Percentiles rank a stretch among this genome's conserved stretches.
Conservation (phyloP, 2,113 vertebrate genomes). For the Arvicanthis niloticus region DNA sequence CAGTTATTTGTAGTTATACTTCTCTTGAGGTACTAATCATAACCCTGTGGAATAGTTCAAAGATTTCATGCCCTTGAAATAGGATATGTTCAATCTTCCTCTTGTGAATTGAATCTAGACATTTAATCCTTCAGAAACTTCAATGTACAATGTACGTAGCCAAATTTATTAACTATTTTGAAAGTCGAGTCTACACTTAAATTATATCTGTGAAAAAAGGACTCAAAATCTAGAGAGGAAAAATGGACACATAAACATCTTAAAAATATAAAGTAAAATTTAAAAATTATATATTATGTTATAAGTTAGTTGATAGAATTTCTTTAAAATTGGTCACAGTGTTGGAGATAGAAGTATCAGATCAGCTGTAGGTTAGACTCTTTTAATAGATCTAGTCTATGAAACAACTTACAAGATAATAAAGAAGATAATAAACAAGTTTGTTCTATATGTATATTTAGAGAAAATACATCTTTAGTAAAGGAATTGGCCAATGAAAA, state of each 20-base stretch:
- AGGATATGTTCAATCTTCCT: neutral
- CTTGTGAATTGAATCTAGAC: neutral
- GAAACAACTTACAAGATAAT: neutral
- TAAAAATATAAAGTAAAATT: neutral
- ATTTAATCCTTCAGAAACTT: neutral
- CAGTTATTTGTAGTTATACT: neutral
- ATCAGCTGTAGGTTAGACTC: neutral
- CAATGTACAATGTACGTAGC: neutral
- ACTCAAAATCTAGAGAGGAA: neutral
- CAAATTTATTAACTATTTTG: conserved; percentile 43
- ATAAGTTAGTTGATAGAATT: neutral
- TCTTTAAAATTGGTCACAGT: neutral
- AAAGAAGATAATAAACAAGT: too few relatives aligned
- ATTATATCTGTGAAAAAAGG: neutral
- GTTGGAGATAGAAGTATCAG: neutral
- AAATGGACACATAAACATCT: neutral
- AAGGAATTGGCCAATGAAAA: neutral
- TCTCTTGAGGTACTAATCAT: neutral
- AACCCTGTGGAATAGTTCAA: neutral
- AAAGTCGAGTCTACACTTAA: neutral
- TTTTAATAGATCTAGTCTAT: neutral
- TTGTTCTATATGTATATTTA: neutral
- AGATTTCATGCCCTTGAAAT: neutral
- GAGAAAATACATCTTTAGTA: neutral
- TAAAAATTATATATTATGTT: neutral